Percentiles rank a stretch among this genome's conserved stretches.
phyloP scores from a whole-genome alignment of 2,113 vertebrate genomes.

The Vireo altiloquus region DNA sequence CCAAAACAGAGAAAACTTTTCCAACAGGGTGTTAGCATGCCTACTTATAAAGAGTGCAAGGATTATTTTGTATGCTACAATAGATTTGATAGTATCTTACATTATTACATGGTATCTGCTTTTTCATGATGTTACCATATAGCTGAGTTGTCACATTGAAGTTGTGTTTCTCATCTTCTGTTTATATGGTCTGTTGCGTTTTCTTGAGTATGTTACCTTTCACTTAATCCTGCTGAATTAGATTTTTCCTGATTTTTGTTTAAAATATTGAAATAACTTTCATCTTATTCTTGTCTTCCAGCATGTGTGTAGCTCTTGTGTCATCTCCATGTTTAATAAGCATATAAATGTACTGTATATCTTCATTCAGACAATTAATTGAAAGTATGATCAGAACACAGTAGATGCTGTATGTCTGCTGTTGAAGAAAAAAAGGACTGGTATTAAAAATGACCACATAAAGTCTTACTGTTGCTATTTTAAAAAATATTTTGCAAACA shows the following conservation, averaged over 20 bases:
- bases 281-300: background rate
- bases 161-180: background rate
- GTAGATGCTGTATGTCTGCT: background rate
- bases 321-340: background rate
- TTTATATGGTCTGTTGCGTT: accelerated
- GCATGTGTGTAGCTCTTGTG: background rate
- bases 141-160: background rate
- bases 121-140: background rate
- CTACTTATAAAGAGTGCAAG: background rate
- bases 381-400: background rate
- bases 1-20: background rate
- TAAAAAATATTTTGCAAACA: background rate
- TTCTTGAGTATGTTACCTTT: background rate
- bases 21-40: background rate
- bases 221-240: background rate
- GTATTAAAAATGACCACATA: background rate
- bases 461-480: background rate
- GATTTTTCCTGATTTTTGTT: background rate
- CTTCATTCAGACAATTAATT: background rate
- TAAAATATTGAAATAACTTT: background rate
- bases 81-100: background rate
- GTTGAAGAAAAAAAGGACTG: background rate
- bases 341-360: background rate
- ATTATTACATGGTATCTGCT: background rate
- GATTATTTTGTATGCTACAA: background rate